Conservation (phyloP, 2,797 vertebrate genomes). For the Lates japonicus region DNA sequence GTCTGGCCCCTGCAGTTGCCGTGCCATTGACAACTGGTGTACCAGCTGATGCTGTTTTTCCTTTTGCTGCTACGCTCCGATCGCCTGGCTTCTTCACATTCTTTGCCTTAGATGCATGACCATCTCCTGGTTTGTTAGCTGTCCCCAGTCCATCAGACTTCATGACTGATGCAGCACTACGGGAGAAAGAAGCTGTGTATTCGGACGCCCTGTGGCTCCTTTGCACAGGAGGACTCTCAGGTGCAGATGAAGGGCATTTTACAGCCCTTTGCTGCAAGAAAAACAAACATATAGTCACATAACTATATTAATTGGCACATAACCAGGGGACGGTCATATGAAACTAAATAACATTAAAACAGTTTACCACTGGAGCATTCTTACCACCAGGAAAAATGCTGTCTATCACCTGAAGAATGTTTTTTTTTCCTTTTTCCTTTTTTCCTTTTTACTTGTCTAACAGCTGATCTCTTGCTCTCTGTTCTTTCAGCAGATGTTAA, state of each 20-base stretch:
- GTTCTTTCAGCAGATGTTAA: background rate
- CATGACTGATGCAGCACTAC: conserved; percentile 87
- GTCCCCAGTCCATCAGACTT: conserved; percentile 96
- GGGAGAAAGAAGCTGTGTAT: conserved; percentile 71
- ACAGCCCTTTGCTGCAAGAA: conserved; percentile 83
- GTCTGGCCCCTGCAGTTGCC: conserved; percentile 75
- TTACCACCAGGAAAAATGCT: no score
- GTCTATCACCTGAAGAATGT: background rate
- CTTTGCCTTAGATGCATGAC: conserved; percentile 88
- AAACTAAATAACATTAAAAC: conserved; percentile 21
- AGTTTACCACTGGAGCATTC: background rate
- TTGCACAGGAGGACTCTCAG: conserved; percentile 82
- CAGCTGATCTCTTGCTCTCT: background rate
- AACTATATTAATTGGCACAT: conserved; percentile 37
- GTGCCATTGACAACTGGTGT: conserved; percentile 87
- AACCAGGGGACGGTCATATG: conserved; percentile 1
- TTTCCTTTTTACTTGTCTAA: no score
- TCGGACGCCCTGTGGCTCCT: conserved; percentile 77
- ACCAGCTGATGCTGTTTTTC: conserved; percentile 83
- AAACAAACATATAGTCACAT: conserved; percentile 32
- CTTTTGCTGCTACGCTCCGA: conserved; percentile 84
- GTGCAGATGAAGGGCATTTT: conserved; percentile 85
- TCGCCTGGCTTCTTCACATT: conserved; percentile 86
- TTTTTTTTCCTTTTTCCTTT: background rate
- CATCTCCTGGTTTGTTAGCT: conserved; percentile 88